phyloP scores from a whole-genome alignment of 2,888 invertebrate genomes.

The Ophioninae sp. region DNA sequence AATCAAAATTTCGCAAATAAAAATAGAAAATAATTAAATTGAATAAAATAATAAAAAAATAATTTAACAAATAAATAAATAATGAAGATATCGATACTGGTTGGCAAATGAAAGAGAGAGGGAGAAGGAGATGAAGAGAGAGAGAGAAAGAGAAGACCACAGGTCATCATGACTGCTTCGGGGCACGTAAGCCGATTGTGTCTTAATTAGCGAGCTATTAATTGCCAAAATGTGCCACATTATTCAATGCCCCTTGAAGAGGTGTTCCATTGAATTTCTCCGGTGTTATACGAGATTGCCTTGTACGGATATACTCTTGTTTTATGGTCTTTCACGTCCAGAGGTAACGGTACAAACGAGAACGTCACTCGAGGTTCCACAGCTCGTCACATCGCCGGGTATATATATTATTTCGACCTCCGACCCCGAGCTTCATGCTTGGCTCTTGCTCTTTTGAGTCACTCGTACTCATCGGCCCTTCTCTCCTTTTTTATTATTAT shows the following conservation, averaged over 20 bases:
- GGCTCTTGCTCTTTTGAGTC: slow-evolving; percentile 15
- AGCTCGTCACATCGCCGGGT: slow-evolving; percentile 21
- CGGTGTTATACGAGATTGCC: slow-evolving; percentile 10
- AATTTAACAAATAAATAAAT: no score
- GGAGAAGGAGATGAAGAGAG: slow-evolving; percentile 14
- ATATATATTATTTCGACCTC: slow-evolving; percentile 25
- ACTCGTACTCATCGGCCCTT: slow-evolving; percentile 1
- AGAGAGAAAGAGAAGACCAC: slow-evolving; percentile 44
- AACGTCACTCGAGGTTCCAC: slow-evolving; percentile 42
- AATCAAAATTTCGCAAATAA: no score
- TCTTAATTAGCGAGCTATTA: slow-evolving; percentile 79
- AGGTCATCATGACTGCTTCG: slow-evolving; percentile 66
- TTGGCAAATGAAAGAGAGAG: background rate
- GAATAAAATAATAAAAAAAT: no score
- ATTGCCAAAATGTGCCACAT: slow-evolving; percentile 77
- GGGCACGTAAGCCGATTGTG: slow-evolving; percentile 72
- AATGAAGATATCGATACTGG: no score
- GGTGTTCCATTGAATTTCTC: slow-evolving; percentile 17
- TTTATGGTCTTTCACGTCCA: slow-evolving; percentile 17
- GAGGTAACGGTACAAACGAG: slow-evolving; percentile 41
- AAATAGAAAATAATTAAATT: no score
- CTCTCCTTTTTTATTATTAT: no score
- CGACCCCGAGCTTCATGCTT: slow-evolving; percentile 35
- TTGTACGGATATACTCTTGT: slow-evolving; percentile 29
- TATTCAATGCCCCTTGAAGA: slow-evolving; percentile 60